phyloP scores from a whole-genome alignment of 2,888 invertebrate genomes.

The Synergus itoensis region DNA sequence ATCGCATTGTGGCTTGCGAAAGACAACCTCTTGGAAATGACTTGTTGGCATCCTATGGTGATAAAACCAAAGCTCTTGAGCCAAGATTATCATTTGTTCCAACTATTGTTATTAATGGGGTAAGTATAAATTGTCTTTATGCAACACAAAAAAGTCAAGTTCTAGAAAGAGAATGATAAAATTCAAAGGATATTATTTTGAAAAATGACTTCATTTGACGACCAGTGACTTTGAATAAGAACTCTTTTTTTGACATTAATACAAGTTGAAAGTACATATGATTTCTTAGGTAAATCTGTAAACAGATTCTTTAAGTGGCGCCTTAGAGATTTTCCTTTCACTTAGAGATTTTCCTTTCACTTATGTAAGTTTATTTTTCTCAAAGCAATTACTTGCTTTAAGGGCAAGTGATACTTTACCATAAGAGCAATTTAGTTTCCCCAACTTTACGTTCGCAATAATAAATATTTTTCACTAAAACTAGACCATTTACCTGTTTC shows the following conservation, averaged over 20 bases:
- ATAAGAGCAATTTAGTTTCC: no score
- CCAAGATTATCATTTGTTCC: slow-evolving; percentile 86
- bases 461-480: no score
- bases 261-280: slow-evolving; percentile 2
- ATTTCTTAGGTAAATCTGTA: slow-evolving; percentile 10
- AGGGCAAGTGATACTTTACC: no score
- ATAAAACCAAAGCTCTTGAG: slow-evolving; percentile 83
- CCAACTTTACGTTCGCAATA: no score
- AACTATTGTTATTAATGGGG: slow-evolving; percentile 86
- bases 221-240: background rate
- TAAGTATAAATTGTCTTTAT: slow-evolving; percentile 69
- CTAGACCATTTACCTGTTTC: no score
- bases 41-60: slow-evolving; percentile 85
- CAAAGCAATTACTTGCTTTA: background rate
- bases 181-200: background rate
- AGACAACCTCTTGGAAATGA: slow-evolving; percentile 82
- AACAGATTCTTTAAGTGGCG: slow-evolving; percentile 17
- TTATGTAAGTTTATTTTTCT: slow-evolving; percentile 23
- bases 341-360: slow-evolving; percentile 19
- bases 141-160: background rate
- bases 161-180: background rate
- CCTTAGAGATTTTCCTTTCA: slow-evolving; percentile 36
- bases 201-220: background rate
- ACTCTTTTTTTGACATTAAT: background rate
- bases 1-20: slow-evolving; percentile 79